Evolutionary conservation across 2,113 vertebrate genomes (phyloP).

Genomic region (Gavia stellata): DNA sequence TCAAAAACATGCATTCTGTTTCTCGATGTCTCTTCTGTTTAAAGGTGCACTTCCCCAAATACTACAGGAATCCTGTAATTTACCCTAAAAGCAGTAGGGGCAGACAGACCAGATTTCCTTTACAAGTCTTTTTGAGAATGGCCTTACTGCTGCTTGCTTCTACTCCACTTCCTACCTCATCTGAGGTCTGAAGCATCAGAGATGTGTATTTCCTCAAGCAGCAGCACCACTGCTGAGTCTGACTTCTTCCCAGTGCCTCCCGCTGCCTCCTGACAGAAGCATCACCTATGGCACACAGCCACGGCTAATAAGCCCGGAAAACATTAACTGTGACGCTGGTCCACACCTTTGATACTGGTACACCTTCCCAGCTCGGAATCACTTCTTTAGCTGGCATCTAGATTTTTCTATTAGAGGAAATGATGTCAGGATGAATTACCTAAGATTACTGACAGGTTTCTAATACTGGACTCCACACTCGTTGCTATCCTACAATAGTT

Average conservation of each 20-base stretch:
- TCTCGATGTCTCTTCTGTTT: background rate
- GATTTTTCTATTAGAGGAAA: background rate
- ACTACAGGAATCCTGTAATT: background rate
- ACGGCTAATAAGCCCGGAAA: background rate
- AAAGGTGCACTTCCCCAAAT: background rate
- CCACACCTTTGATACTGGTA: background rate
- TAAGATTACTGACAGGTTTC: background rate
- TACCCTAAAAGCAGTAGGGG: background rate
- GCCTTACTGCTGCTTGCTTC: background rate
- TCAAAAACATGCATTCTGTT: background rate
- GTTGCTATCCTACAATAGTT: background rate
- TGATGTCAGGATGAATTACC: background rate
- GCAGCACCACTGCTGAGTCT: background rate
- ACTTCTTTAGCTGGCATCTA: background rate
- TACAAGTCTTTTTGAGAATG: background rate
- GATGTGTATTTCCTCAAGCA: background rate
- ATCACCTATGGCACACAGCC: background rate
- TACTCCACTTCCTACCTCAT: background rate
- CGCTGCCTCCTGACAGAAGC: background rate
- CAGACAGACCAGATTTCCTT: background rate
- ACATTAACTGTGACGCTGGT: background rate
- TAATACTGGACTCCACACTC: background rate
- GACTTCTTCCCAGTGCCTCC: background rate
- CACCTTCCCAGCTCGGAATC: background rate
- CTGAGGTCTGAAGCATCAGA: background rate